phyloP scores from a whole-genome alignment of 2,888 invertebrate species.

The Hofmannophila pseudospretella region DNA sequence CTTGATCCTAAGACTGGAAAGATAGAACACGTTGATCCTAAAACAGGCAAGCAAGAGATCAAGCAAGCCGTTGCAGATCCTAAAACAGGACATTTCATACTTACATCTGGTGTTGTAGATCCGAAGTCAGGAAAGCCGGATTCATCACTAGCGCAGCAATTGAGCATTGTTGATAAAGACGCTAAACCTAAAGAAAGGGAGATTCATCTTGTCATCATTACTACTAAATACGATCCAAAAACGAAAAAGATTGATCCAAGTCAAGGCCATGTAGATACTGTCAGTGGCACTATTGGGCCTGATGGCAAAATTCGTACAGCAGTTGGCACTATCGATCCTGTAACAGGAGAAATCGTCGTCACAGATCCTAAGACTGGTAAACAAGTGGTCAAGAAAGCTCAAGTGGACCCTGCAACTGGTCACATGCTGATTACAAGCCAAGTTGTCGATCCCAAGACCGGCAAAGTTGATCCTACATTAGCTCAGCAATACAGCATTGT shows the following conservation, averaged over 20 bases:
- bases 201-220: slow-evolving; percentile 79
- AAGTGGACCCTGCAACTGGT: slow-evolving; percentile 75
- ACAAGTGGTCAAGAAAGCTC: slow-evolving; percentile 77
- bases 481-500: slow-evolving; percentile 70
- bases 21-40: slow-evolving; percentile 73
- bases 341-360: slow-evolving; percentile 73
- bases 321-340: slow-evolving; percentile 81
- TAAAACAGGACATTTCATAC: slow-evolving; percentile 72
- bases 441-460: slow-evolving; percentile 76
- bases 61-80: slow-evolving; percentile 78
- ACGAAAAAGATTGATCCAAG: slow-evolving; percentile 64
- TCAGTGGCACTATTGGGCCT: slow-evolving; percentile 77
- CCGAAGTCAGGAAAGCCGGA: slow-evolving; percentile 77
- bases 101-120: slow-evolving; percentile 75
- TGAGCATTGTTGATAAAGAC: slow-evolving; percentile 69
- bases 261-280: slow-evolving; percentile 67
- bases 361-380: slow-evolving; percentile 67
- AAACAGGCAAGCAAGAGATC: slow-evolving; percentile 75
- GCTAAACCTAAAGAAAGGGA: slow-evolving; percentile 61
- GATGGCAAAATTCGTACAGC: slow-evolving; percentile 78
- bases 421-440: slow-evolving; percentile 77
- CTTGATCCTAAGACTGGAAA: slow-evolving; percentile 77
- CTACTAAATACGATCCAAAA: slow-evolving; percentile 79
- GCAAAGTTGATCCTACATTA: slow-evolving; percentile 78
- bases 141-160: slow-evolving; percentile 73